Base-by-base conservation (phyloP, 2,888 invertebrate genomes). In the Xestoiulus laeticollis region DNA sequence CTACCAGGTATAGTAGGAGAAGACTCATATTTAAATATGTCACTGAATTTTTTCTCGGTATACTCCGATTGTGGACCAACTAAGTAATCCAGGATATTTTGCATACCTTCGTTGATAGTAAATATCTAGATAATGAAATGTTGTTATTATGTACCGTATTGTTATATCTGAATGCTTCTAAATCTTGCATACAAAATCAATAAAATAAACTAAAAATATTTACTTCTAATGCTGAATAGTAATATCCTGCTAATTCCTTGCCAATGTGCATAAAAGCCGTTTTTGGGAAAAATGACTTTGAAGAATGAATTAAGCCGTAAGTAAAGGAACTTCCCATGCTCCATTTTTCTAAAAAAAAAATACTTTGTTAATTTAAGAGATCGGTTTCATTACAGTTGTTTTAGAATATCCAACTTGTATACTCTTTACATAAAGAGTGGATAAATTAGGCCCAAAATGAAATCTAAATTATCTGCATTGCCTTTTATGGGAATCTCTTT, bases 141-240 rank as follows among this genome's bases (percentile, higher is more conserved):
- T 53, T 53, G 0, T 86, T 0, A 14, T 32, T 12, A 32, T 87
- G 38, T 78, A 26, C 14, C 12, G 16, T 10, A 8, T 22, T n/a
- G 44, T 5, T n/a, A 22, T 5, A 53, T 33, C n/a, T 48, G 48
- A 0, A 43, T 30, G 43, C 5, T 26, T 85, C 22, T 85, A 12
- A 85, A 43, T 30, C n/a, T n/a, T 82, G 33, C 32, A 14, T 38
- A 30, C 19, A 26, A 84, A 84, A 84, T 30, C 85, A 26, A 32
- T 44, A 85, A 85, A 85, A 85, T 85, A 16, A 6, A 26, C 30
- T 26, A 8, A 10, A 32, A 30, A 32, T 38, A 43, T 78, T 48
- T 87, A 87, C 87, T 85, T 87, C 87, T n/a, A 87, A 53, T 19
- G 38, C 5, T 26, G 87, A 85, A 12, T 59, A 85, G 48, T 87